Conservation (phyloP, 1,140 invertebrate species). For the Marisa cornuarietis region DNA sequence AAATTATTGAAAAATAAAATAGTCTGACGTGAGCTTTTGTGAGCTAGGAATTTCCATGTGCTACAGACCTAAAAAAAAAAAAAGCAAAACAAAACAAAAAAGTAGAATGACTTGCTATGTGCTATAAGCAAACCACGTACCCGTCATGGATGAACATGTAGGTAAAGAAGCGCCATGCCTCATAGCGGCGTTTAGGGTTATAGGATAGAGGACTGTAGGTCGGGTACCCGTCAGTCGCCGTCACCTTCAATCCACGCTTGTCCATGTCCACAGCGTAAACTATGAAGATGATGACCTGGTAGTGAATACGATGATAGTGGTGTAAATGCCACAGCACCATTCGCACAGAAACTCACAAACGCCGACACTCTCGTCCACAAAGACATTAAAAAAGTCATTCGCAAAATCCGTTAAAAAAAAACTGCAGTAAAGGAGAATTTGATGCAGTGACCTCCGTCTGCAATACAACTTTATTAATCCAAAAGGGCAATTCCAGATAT, state of each 20-base stretch:
- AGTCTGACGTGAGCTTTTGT: no score
- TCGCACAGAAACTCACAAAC: no score
- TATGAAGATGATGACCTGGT: constrained; percentile 67
- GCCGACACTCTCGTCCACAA: neutral
- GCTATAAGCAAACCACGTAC: constrained; percentile 63
- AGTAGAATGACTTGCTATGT: no score
- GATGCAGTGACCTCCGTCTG: neutral
- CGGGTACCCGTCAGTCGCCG: constrained; percentile 53
- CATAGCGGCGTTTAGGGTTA: constrained; percentile 84
- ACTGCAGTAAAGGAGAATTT: no score
- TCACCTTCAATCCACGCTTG: constrained; percentile 45
- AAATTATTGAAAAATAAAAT: no score
- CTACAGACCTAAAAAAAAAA: no score
- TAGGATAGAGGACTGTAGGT: constrained; percentile 78
- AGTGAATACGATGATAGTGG: constrained; percentile 4
- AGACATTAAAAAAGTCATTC: no score
- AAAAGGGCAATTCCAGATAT: no score
- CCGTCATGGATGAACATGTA: constrained; percentile 98
- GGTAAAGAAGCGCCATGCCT: constrained; percentile 87
- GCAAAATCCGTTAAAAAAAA: no score
- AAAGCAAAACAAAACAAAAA: no score
- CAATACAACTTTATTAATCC: neutral
- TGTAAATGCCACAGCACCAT: no score
- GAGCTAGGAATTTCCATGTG: no score
- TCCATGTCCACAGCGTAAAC: constrained; percentile 64